Conservation (phyloP, 1,140 invertebrate genomes). For the Campoletis sonorensis region DNA sequence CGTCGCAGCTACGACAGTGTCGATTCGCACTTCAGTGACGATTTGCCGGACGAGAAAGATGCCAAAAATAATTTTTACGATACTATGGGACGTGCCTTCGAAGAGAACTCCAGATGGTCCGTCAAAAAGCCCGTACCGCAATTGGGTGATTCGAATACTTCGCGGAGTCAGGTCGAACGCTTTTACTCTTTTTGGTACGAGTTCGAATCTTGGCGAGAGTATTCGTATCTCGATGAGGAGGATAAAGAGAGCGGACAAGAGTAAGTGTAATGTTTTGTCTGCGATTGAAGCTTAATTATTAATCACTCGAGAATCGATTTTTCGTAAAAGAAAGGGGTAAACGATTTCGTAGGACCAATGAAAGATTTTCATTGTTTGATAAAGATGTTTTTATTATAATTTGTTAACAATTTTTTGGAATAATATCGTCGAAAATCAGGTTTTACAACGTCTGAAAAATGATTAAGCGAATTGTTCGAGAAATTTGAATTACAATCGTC, state of each 20-base stretch:
- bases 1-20: slow-evolving; percentile 96
- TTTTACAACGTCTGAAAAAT: too few relatives aligned
- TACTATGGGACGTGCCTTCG: slow-evolving; percentile 88
- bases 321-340: too few relatives aligned
- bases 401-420: background rate
- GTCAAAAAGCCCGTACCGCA: slow-evolving; percentile 90
- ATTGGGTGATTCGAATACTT: slow-evolving; percentile 86
- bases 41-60: slow-evolving; percentile 85
- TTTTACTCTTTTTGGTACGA: slow-evolving; percentile 97
- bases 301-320: too few relatives aligned
- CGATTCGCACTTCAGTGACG: slow-evolving; percentile 95
- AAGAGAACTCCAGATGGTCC: slow-evolving; percentile 95
- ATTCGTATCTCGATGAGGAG: slow-evolving; percentile 99
- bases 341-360: background rate
- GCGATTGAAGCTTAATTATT: background rate
- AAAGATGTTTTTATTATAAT: too few relatives aligned
- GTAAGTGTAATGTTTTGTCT: slow-evolving; percentile 60
- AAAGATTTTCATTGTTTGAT: background rate
- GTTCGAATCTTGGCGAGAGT: slow-evolving; percentile 99
- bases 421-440: too few relatives aligned
- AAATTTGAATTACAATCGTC: background rate
- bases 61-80: slow-evolving; percentile 92
- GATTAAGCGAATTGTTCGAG: background rate
- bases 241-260: slow-evolving; percentile 98
- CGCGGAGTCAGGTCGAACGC: slow-evolving; percentile 86